A percentile compares a stretch with the other conserved stretches of the same genome.
Evolutionary conservation across 2,888 invertebrate genomes (phyloP).

Genomic region (Eristalis intricaria): DNA sequence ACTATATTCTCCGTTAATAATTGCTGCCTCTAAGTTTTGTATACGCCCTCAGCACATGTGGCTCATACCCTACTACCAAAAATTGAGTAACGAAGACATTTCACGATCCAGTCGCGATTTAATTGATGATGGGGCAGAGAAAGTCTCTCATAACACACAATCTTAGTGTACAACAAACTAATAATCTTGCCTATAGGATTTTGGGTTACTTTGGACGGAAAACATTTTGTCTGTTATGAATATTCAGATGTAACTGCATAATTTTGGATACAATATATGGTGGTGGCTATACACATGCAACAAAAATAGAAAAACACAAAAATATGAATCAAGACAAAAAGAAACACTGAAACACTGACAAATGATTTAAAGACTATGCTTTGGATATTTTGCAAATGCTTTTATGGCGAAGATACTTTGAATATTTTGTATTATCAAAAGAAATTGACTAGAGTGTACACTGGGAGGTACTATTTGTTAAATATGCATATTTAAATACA

Average conservation of each 20-base stretch:
- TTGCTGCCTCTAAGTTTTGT: too few species aligned
- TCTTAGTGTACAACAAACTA: not conserved
- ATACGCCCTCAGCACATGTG: too few species aligned
- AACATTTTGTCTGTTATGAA: not conserved
- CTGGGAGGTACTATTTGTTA: conserved; percentile 54
- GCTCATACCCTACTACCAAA: too few species aligned
- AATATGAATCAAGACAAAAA: not conserved
- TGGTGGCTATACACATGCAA: not conserved
- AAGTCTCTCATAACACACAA: not conserved
- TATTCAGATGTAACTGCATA: not conserved
- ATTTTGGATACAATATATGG: not conserved
- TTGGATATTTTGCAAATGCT: not conserved
- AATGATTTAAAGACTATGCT: not conserved
- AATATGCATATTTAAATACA: conserved; percentile 26
- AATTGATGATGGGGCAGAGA: not conserved
- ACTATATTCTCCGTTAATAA: too few species aligned
- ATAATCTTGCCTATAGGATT: not conserved
- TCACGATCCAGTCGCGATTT: not conserved
- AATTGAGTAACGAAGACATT: too few species aligned
- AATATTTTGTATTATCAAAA: conserved; percentile 43
- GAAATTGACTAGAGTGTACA: conserved; percentile 69
- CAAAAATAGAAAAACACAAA: not conserved
- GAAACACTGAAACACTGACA: not conserved
- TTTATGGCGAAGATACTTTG: conserved; percentile 1
- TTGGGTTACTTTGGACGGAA: not conserved